Base-by-base conservation (phyloP, 2,797 vertebrate species). In the Dallia pectoralis region DNA sequence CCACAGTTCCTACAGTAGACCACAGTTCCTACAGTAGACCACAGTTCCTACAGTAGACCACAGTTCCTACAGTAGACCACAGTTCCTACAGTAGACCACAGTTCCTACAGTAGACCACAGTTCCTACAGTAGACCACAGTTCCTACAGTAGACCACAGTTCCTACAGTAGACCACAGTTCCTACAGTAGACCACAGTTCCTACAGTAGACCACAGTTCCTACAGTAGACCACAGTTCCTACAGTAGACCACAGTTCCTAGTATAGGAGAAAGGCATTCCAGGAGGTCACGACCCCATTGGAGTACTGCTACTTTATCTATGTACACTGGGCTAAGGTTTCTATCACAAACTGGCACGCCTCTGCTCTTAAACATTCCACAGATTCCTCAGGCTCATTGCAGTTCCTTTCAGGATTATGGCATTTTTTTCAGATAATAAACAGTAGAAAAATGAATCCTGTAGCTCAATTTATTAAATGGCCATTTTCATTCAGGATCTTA, bases 321-420 rank as follows among this genome's bases (percentile, higher is more conserved):
- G 65, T 72, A 27, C 77, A 8, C 53, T 27, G 22, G 32, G 56
- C 53, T 59, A 22, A 59, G 12, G 53, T 72, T 72, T 49, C 27
- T 16, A 44, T 44, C 70, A 62, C 14, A n/a, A 33, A 30, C 66
- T 66, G 69, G 63, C 62, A 72, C n/a, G 62, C 70, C 25, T 79
- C 33, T 74, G 40, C 71, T 79, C 12, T n/a, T 29, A 77, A 59
- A 48, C 82, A 89, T 89, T 77, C 86, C 86, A 72, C n/a, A 67
- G 44, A 91, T 89, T 91, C 85, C 77, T 87, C 70, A 7, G 40
- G 48, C 32, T 33, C 29, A 63, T 29, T 62, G 36, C 25, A 66
- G 29, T 80, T 79, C n/a, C 3, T 48, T 62, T 66, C 63, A 40
- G 59, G 22, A 68, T 74, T 68, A 63, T 77, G 76, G 81, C 77